Conservation (phyloP, 2,797 vertebrate species). For the Avahi laniger region DNA sequence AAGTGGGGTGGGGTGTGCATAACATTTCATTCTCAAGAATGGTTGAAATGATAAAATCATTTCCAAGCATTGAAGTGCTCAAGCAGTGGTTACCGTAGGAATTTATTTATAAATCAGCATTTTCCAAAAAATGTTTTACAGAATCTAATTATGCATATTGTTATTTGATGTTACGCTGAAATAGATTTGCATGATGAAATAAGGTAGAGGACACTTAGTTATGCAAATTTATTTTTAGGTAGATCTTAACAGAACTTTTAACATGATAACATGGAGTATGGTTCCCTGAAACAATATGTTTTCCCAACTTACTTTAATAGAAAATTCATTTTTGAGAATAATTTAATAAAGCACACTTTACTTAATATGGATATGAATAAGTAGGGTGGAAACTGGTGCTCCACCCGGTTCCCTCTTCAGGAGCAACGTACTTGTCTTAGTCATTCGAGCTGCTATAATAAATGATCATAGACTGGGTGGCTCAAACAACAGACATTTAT, state of each 20-base stretch:
- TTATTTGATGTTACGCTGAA: neutral
- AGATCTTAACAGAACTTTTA: neutral
- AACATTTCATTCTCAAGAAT: neutral
- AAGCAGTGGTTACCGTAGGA: neutral
- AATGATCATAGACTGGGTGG: neutral
- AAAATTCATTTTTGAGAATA: neutral
- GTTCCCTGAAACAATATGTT: neutral
- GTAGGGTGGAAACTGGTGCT: neutral
- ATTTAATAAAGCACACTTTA: neutral
- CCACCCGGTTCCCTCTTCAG: neutral
- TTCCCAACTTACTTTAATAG: neutral
- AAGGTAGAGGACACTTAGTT: neutral
- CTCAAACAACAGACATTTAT: neutral
- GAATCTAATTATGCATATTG: neutral
- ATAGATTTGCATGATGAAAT: neutral
- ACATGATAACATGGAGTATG: neutral
- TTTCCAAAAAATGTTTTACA: neutral
- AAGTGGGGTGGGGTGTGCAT: neutral
- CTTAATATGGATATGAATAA: neutral
- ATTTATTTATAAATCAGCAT: neutral
- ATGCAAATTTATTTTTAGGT: neutral
- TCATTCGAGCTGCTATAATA: neutral
- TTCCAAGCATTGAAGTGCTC: neutral
- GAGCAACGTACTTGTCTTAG: neutral
- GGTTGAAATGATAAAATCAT: neutral